Evolutionary conservation across 2,888 invertebrate genomes (phyloP).

Genomic region (Sturmia bella): DNA sequence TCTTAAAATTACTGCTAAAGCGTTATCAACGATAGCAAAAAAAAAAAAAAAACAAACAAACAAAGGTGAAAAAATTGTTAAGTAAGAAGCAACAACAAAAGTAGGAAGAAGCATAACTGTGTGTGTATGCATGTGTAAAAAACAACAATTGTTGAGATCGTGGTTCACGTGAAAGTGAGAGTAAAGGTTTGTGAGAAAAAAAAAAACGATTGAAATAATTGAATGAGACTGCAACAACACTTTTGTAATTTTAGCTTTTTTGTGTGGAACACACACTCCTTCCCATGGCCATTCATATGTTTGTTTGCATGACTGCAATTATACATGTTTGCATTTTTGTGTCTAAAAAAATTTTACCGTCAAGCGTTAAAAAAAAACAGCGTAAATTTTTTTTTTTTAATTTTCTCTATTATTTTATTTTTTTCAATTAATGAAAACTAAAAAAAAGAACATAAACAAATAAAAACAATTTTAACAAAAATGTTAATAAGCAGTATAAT

Average conservation of each 20-base stretch:
- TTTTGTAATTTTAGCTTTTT: too few relatives aligned
- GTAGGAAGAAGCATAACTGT: constrained; percentile 33
- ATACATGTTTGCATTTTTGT: too few relatives aligned
- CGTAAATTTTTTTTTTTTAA: neutral
- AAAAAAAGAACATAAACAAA: constrained; percentile 19
- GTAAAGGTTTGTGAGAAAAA: constrained; percentile 4
- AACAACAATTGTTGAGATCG: constrained; percentile 50
- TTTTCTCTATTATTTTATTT: constrained; percentile 20
- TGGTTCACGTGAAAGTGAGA: constrained; percentile 74
- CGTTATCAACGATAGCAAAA: neutral
- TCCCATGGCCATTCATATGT: too few relatives aligned
- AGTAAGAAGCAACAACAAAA: constrained; percentile 23
- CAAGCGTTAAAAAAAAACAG: neutral
- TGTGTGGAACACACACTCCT: too few relatives aligned
- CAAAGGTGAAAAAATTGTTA: neutral
- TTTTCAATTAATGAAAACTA: constrained; percentile 12
- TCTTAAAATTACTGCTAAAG: constrained; percentile 13
- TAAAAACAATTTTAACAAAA: constrained; percentile 39
- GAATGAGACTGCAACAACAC: neutral
- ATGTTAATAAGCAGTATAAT: neutral
- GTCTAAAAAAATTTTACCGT: too few relatives aligned
- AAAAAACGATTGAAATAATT: constrained; percentile 37
- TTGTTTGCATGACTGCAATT: too few relatives aligned
- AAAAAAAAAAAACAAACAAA: constrained; percentile 7
- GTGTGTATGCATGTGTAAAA: neutral